These are phyloP conservation scores for Drosophila rhopaloa DNA, from an alignment of 1,140 invertebrate species.

Conservation along the genomic window DNA sequence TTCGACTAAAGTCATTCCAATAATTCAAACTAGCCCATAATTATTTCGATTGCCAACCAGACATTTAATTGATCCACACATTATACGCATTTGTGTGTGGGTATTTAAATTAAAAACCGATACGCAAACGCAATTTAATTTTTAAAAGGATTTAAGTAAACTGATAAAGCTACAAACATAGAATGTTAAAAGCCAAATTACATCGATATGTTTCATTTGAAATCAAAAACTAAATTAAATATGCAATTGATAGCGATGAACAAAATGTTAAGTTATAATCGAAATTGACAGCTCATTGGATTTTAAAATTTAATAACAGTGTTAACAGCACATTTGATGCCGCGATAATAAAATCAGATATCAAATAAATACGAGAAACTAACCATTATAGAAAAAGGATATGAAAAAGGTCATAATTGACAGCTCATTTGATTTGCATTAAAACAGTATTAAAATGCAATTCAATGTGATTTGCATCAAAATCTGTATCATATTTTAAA, in stretches of 20 bases:
- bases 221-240: conserved; percentile 32
- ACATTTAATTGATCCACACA: conserved; percentile 10
- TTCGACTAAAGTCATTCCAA: conserved; percentile 25
- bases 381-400: conserved; percentile 16
- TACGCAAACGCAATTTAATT: background rate
- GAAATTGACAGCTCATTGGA: conserved; percentile 2
- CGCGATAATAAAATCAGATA: background rate
- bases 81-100: background rate
- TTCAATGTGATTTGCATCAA: background rate
- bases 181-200: background rate
- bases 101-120: conserved; percentile 12
- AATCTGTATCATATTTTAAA: background rate
- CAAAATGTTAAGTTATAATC: background rate
- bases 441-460: conserved; percentile 16
- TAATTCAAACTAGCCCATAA: conserved; percentile 17
- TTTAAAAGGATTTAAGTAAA: background rate
- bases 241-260: conserved; percentile 4
- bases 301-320: background rate
- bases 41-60: conserved; percentile 9
- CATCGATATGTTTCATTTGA: background rate
- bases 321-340: conserved; percentile 1
- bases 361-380: conserved; percentile 3
- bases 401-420: conserved; percentile 42
- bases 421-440: conserved; percentile 65
- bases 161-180: background rate